A percentile compares a stretch with the other conserved stretches of the same genome.
These are phyloP conservation scores for Pseudochromis fuscus DNA, from an alignment of 2,797 vertebrate species.

Conservation along the genomic window DNA sequence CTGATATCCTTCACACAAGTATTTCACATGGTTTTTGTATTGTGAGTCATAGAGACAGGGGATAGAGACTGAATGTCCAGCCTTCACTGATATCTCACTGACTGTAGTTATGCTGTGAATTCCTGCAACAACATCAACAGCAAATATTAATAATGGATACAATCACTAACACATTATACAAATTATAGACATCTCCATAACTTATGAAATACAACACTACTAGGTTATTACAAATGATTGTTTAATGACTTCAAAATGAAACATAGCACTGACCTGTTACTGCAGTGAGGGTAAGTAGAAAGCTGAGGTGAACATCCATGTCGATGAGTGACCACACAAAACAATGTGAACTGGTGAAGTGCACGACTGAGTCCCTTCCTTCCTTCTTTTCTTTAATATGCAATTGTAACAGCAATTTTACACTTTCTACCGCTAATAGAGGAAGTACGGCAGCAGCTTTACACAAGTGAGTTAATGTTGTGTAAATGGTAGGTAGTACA, in stretches of 20 bases:
- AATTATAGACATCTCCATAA: not conserved
- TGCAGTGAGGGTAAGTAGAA: constrained; percentile 35
- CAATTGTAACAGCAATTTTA: not conserved
- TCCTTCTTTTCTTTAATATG: not conserved
- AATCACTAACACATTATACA: not conserved
- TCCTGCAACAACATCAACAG: constrained; percentile 35
- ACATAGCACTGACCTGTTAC: constrained; percentile 50
- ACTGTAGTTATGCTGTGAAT: constrained; percentile 24
- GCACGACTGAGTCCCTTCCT: not conserved
- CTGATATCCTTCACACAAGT: constrained; percentile 27
- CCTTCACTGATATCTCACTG: constrained; percentile 20
- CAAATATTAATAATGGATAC: constrained; percentile 1
- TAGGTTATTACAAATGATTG: not conserved
- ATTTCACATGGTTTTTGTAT: constrained; percentile 36
- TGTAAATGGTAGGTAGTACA: too few species aligned
- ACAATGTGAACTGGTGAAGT: not conserved
- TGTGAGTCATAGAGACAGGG: constrained; percentile 35
- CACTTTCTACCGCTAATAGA: not conserved
- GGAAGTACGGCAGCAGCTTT: too few species aligned
- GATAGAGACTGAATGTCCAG: constrained; percentile 46
- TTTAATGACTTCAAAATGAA: not conserved
- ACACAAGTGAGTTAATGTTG: too few species aligned
- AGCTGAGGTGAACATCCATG: constrained; percentile 22
- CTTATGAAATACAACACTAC: not conserved
- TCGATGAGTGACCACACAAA: not conserved